Evolutionary conservation across 2,797 vertebrate species (phyloP).

Genomic region (Pachyuromys duprasi): DNA sequence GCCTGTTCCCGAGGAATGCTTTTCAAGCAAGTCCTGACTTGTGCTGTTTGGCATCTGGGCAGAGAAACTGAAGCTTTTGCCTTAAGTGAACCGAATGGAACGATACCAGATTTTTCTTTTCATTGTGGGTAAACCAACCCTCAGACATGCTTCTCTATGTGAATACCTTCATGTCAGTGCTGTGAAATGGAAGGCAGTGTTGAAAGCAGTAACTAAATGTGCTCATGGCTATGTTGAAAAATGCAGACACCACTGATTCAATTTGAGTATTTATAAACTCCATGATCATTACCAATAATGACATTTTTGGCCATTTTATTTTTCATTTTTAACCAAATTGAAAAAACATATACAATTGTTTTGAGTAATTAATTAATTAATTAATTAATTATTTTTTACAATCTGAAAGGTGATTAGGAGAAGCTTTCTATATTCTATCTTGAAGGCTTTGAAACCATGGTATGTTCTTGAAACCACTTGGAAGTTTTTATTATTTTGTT

Average conservation of each 20-base stretch:
- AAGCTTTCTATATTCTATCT: background rate
- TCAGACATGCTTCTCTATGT: background rate
- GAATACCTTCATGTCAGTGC: background rate
- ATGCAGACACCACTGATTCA: background rate
- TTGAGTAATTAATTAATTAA: background rate
- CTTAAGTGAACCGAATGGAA: background rate
- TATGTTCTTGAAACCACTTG: conserved; percentile 68
- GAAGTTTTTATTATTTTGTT: background rate
- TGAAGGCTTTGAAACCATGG: conserved; percentile 63
- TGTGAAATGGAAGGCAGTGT: conserved; percentile 28
- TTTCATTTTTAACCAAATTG: conserved; percentile 44
- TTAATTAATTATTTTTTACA: conserved; percentile 7
- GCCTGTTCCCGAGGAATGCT: background rate
- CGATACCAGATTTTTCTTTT: background rate
- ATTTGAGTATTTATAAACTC: conserved; percentile 58
- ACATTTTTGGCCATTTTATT: background rate
- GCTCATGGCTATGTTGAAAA: background rate
- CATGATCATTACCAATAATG: conserved; percentile 2
- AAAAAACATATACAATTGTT: background rate
- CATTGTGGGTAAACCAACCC: background rate
- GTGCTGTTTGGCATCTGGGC: conserved; percentile 41
- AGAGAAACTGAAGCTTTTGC: background rate
- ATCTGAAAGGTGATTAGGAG: conserved; percentile 53
- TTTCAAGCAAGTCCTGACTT: conserved; percentile 44
- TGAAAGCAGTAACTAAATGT: conserved; percentile 6